phyloP scores from a whole-genome alignment of 2,888 invertebrate genomes.

The Aproaerema taeniolella region DNA sequence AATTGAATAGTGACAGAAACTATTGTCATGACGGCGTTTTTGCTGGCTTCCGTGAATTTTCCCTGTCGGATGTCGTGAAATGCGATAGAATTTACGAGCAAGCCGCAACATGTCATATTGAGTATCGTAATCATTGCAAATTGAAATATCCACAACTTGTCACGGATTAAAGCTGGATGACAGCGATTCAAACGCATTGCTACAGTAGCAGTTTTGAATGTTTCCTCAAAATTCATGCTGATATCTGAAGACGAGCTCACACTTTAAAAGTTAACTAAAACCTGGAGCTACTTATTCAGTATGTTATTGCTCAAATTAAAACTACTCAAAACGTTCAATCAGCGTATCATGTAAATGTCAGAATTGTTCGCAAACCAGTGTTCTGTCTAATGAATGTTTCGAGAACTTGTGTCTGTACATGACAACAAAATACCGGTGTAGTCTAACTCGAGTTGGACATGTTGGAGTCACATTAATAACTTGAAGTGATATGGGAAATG shows the following conservation, averaged over 20 bases:
- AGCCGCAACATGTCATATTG: slow-evolving; percentile 16
- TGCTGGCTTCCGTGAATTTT: slow-evolving; percentile 39
- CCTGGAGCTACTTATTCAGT: too few species aligned
- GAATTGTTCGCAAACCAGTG: too few species aligned
- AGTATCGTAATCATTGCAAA: slow-evolving; percentile 23
- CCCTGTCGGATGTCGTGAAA: slow-evolving; percentile 32
- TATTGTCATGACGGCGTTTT: slow-evolving; percentile 40
- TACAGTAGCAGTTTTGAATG: slow-evolving; percentile 29
- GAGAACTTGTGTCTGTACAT: not conserved
- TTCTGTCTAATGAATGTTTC: too few species aligned
- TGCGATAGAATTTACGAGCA: slow-evolving; percentile 35
- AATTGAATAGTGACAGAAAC: slow-evolving; percentile 35
- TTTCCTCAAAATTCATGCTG: slow-evolving; percentile 30
- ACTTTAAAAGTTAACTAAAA: too few species aligned
- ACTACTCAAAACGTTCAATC: too few species aligned
- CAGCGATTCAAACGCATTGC: slow-evolving; percentile 34
- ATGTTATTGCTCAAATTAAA: too few species aligned
- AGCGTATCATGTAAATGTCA: too few species aligned
- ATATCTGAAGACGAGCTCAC: too few species aligned
- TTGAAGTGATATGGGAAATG: not conserved
- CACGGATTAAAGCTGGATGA: slow-evolving; percentile 30
- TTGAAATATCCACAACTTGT: slow-evolving; percentile 29
- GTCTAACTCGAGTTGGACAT: not conserved
- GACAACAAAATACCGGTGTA: not conserved
- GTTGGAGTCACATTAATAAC: not conserved